These are phyloP conservation scores for Nothocercus julius DNA, from an alignment of 2,113 vertebrate species.

Conservation along the genomic window DNA sequence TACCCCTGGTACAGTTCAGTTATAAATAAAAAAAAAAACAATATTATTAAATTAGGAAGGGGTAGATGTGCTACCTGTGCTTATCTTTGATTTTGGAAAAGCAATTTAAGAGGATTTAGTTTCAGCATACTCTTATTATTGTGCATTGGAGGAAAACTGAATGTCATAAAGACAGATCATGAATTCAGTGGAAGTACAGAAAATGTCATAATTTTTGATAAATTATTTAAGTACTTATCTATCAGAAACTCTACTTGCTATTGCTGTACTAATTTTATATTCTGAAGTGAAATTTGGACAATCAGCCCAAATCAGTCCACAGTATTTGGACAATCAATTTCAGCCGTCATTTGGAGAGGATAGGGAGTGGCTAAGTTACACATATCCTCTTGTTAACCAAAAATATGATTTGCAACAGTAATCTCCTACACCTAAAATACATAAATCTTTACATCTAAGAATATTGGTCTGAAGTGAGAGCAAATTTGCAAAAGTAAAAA, in stretches of 20 bases:
- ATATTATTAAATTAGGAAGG: neutral
- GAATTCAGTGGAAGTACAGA: neutral
- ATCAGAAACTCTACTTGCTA: neutral
- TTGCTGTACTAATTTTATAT: neutral
- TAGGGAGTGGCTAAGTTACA: neutral
- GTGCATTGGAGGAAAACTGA: neutral
- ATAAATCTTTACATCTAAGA: neutral
- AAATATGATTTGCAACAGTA: neutral
- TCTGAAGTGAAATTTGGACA: neutral
- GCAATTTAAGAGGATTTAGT: neutral
- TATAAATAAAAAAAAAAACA: neutral
- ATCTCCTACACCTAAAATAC: neutral
- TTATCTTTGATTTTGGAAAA: slow-evolving; percentile 16
- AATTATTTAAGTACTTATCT: neutral
- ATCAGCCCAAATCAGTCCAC: too few species aligned
- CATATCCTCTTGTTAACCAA: neutral
- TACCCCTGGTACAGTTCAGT: neutral
- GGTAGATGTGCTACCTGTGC: neutral
- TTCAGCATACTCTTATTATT: neutral
- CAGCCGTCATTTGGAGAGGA: neutral
- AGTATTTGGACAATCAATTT: neutral
- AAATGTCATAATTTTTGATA: neutral
- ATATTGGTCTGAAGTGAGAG: neutral
- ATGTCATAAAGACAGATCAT: neutral
- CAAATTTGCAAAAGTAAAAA: neutral